phyloP scores from a whole-genome alignment of 2,888 invertebrate species.

The Coenonympha arcania region DNA sequence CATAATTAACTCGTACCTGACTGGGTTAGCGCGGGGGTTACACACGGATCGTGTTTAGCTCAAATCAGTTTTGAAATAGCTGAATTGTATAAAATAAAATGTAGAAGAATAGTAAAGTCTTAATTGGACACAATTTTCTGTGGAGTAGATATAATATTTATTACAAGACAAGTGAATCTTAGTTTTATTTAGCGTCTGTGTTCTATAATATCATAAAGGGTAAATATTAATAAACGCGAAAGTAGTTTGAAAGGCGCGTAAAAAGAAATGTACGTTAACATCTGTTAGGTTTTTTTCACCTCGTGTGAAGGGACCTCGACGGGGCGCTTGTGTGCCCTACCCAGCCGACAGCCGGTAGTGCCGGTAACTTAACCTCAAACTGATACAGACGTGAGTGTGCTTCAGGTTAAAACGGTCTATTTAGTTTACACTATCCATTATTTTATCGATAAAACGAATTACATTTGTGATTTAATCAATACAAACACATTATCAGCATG shows the following conservation, averaged over 20 bases:
- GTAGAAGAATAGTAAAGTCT: too few relatives aligned
- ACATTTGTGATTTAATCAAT: constrained; percentile 6
- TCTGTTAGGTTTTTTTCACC: constrained; percentile 37
- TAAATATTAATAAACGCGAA: neutral
- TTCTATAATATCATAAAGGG: neutral
- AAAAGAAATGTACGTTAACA: constrained; percentile 22
- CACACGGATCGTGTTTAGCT: constrained; percentile 20
- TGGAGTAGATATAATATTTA: neutral
- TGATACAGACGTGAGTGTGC: constrained; percentile 70
- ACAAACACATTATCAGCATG: constrained; percentile 6
- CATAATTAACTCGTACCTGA: constrained; percentile 72
- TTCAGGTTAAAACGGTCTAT: constrained; percentile 59
- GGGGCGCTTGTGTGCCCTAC: constrained; percentile 56
- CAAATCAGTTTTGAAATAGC: neutral
- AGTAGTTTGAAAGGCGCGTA: constrained; percentile 11
- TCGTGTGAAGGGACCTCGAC: constrained; percentile 47
- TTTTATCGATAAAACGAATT: constrained; percentile 8
- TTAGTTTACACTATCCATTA: constrained; percentile 33
- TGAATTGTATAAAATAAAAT: too few relatives aligned
- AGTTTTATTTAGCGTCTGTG: neutral
- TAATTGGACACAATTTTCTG: neutral
- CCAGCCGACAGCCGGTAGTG: constrained; percentile 61
- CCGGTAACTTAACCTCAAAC: constrained; percentile 73
- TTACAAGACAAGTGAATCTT: neutral
- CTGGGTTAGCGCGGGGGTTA: constrained; percentile 48